Base-by-base conservation (phyloP, 2,113 vertebrate genomes). In the Channa maculata region DNA sequence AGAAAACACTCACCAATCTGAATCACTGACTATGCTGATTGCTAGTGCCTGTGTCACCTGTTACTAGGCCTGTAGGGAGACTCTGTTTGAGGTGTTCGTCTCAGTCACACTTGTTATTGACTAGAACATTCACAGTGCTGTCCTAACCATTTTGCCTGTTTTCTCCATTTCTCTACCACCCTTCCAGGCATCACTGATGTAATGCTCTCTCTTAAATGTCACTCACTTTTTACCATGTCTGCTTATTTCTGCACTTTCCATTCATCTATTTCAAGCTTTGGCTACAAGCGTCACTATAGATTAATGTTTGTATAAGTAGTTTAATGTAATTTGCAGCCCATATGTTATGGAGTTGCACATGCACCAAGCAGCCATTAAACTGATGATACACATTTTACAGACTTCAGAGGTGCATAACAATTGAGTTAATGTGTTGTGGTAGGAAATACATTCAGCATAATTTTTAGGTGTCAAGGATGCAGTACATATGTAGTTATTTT, bases 61-160 rank as follows among this genome's bases (percentile, higher is more conserved):
- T 92, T 89, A 87, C 91, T 87, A 85, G 86, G 90, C 86, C 48
- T 89, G 76, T 84, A 58, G 88, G 85, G 83, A 92, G 86, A 90
- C 66, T 88, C 57, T 74, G 43, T 58, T 66, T 69, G 46, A 61
- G 68, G 44, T 44, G 60, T 38, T 72, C 68, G 64, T 77, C 37
- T 48, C 33, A 57, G 51, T 65, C 5, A 0, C 62, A 59, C 58
- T 50, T 75, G 49, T 65, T 60, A 60, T 76, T 78, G 70, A 38
- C 59, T 49, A 50, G 41, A 60, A 36, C 24, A 63, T 77, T 82
- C 9, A 53, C 34, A 57, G 14, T 45, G 43, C 46, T 74, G 38
- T 39, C n/a, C 39, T 52, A 38, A 24, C 36, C 37, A 37, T 24
- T 78, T 38, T 67, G n/a, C 44, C 15, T 71, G 53, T 66, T 75